These are phyloP conservation scores for Eufriesea mexicana DNA, from an alignment of 1,140 invertebrate genomes.

Conservation along the genomic window DNA sequence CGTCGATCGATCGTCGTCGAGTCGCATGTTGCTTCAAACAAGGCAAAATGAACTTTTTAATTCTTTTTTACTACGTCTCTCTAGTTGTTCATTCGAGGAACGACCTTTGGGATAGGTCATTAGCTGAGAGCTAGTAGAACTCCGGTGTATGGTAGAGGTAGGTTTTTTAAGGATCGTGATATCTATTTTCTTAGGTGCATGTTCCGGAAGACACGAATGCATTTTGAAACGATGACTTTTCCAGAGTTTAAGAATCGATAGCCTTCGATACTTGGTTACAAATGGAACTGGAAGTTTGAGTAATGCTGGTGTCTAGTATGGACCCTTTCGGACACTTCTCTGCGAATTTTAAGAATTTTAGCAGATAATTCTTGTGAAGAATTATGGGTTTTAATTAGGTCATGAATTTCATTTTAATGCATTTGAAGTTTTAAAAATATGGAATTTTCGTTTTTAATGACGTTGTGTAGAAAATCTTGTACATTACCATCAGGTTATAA, in stretches of 20 bases:
- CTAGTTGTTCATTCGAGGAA: not conserved
- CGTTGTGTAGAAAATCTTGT: not conserved
- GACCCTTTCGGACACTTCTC: not conserved
- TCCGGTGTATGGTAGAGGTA: not conserved
- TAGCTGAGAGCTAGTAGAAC: not conserved
- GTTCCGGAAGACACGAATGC: not conserved
- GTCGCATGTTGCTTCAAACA: not conserved
- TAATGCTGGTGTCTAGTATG: too few relatives aligned
- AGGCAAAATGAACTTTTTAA: not conserved
- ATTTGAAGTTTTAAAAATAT: not conserved
- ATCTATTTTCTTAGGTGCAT: constrained; percentile 4
- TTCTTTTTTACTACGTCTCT: not conserved
- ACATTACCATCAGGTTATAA: not conserved
- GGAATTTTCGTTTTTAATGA: not conserved
- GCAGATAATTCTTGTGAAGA: not conserved
- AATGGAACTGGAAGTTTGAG: not conserved
- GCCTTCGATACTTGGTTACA: not conserved
- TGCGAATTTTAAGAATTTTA: not conserved
- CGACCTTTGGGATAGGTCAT: not conserved
- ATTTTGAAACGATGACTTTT: not conserved
- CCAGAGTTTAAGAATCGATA: not conserved
- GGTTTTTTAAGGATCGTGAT: constrained; percentile 14
- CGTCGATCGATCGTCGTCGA: constrained; percentile 35
- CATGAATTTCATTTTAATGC: not conserved
- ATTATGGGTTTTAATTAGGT: not conserved